phyloP scores from a whole-genome alignment of 2,113 vertebrate species.

The Apodemus speciosus region DNA sequence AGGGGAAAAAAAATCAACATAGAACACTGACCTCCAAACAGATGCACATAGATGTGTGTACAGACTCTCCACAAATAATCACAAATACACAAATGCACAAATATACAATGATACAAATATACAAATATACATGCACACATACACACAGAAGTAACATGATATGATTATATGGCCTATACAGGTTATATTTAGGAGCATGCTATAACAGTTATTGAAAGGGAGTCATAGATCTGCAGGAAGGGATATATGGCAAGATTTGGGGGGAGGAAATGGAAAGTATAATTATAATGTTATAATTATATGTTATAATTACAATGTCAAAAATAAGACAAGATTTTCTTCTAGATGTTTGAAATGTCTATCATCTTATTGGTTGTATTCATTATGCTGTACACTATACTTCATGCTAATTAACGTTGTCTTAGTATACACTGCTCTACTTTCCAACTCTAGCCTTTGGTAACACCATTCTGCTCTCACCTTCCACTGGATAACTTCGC shows the following conservation, averaged over 20 bases:
- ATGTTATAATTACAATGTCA: background rate
- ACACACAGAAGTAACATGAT: background rate
- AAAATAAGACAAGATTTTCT: background rate
- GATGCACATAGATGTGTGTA: background rate
- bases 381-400: background rate
- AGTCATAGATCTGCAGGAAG: background rate
- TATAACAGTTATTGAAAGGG: background rate
- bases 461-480: background rate
- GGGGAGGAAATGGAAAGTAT: background rate
- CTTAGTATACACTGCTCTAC: background rate
- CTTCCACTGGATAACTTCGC: background rate
- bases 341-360: background rate
- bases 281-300: background rate
- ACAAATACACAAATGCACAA: background rate
- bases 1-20: background rate
- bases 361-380: background rate
- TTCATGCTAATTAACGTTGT: background rate
- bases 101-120: background rate
- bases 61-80: background rate
- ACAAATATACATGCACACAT: background rate
- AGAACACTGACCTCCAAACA: background rate
- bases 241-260: background rate
- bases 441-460: background rate
- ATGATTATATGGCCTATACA: too few species aligned
- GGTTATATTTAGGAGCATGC: background rate